Evolutionary conservation across 2,797 vertebrate species (phyloP), one percentile per base, ranked within the genome.

Genomic region (Stomatorhinus walkeri): DNA sequence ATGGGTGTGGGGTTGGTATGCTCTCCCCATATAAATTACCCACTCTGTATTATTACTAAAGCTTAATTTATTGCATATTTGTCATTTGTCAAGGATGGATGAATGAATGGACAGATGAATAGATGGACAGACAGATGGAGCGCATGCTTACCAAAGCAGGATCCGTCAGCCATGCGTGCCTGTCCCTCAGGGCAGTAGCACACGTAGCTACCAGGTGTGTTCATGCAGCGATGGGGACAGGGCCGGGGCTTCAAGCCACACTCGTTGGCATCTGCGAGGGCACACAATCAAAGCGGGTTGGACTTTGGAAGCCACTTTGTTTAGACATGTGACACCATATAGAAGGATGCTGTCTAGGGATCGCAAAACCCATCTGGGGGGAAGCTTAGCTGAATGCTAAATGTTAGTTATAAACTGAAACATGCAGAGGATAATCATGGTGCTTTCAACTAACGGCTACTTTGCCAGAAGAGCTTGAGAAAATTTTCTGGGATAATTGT

Each of bases 141-240:
- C 68, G 19, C 68, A 16, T 5, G 32, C 97, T 97, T 95, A 99
- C 98, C 97, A 89, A 96, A 93, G 91, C 98, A 99, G 0, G 97
- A 96, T 88, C 97, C 97, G 9, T 99, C 97, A 1, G 96, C 92
- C 95, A 96, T 96, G 68, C 98, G 92, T 91, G 95, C 96, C 95
- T 98, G 97, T 61, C 98, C 97, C 0, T 97, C 97, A 88, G 97
- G 97, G 91, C 98, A 99, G 94, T 98, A 99, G 94, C 98, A 99
- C 93, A 97, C 98, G 95, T 98, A 99, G 93, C 98, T 99, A 72
- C 98, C 98, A 0, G 96, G 94, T 0, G 97, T 99, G 92, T 99
- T 99, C 97, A 99, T 98, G 88, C 98, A 99, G 91, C 98, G 97
- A 93, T 99, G 98, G 89, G 98, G 96, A 89, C 98, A 99, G 5